Conservation (phyloP, 1,140 invertebrate species). For the Zaprionus lachaisei region DNA sequence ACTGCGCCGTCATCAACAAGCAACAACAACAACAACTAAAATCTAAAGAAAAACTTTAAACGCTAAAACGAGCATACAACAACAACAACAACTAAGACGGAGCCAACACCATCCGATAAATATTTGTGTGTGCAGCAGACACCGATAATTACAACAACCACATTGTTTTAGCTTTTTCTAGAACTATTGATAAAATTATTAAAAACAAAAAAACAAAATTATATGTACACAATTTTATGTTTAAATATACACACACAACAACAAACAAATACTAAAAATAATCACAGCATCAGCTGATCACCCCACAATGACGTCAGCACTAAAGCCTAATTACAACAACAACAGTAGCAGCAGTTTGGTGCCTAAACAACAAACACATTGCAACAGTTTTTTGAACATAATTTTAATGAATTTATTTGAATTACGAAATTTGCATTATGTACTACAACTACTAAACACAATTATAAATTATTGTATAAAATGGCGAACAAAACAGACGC, state of each 20-base stretch:
- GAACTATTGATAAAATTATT: slow-evolving; percentile 83
- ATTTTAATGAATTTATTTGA: slow-evolving; percentile 55
- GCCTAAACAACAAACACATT: slow-evolving; percentile 20
- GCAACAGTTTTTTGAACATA: slow-evolving; percentile 47
- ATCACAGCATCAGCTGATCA: slow-evolving; percentile 4
- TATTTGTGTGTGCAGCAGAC: slow-evolving; percentile 54
- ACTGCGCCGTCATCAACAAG: slow-evolving; percentile 53
- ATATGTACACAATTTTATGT: slow-evolving; percentile 74
- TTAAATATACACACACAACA: slow-evolving; percentile 60
- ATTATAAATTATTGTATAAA: slow-evolving; percentile 69
- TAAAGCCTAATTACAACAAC: slow-evolving; percentile 2
- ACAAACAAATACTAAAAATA: slow-evolving; percentile 27
- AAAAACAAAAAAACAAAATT: slow-evolving; percentile 67
- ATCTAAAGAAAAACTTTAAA: slow-evolving; percentile 31
- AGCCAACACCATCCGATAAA: slow-evolving; percentile 39
- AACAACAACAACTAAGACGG: slow-evolving; percentile 18
- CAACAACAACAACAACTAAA: slow-evolving; percentile 38
- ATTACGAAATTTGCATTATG: slow-evolving; percentile 56
- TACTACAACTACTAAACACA: slow-evolving; percentile 55
- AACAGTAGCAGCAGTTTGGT: slow-evolving; percentile 34
- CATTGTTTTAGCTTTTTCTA: slow-evolving; percentile 84
- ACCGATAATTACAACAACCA: slow-evolving; percentile 48
- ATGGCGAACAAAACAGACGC: slow-evolving; percentile 44
- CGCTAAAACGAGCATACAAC: slow-evolving; percentile 43
- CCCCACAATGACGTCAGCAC: slow-evolving; percentile 15